Evolutionary conservation across 2,797 vertebrate genomes (phyloP), one percentile per base, ranked within the genome.

Genomic region (Threskiornis aethiopicus): DNA sequence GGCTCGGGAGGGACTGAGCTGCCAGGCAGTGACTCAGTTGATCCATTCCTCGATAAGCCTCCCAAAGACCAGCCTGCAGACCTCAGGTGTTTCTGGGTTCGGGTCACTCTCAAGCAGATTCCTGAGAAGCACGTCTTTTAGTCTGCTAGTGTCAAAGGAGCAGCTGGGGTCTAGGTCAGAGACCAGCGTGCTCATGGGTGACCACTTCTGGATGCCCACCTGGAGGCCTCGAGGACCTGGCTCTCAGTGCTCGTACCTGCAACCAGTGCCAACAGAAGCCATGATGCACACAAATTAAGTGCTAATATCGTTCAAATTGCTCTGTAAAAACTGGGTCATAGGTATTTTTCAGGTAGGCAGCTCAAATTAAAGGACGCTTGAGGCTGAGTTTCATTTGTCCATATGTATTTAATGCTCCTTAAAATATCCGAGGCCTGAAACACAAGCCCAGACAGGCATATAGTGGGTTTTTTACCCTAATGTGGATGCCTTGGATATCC

Each of bases 31-130:
- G 24, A 58, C n/a, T 61, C 55, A 15, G 9, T 24, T 5, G 13
- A 90, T 8, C 6, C 1, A 1, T 47, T 71, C 42, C 42, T 82
- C 4, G 0, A 5, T 10, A 37, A 70, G 28, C 7, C 5, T 1
- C 55, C 39, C 18, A 35, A 87, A 65, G 46, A 10, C 18, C 21
- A 81, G 16, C 13, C 28, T 78, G 39, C 7, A 73, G 47, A 78
- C 2, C 5, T 66, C 42, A 29, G 18, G 9, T 39, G 16, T 9
- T 46, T 59, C 29, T 75, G 73, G 11, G 24, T 66, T 55, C 6
- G 1, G 13, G 13, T n/a, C 1, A 14, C 33, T 81, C 62, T 62
- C 46, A 49, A 58, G 31, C 15, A 62, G 49, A 42, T n/a, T 31
- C 31, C 33, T 51, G 17, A 78, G 61, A 41, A 91, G 10, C 2